Conservation (phyloP, 2,797 vertebrate genomes). For the Phalloptychus januarius region DNA sequence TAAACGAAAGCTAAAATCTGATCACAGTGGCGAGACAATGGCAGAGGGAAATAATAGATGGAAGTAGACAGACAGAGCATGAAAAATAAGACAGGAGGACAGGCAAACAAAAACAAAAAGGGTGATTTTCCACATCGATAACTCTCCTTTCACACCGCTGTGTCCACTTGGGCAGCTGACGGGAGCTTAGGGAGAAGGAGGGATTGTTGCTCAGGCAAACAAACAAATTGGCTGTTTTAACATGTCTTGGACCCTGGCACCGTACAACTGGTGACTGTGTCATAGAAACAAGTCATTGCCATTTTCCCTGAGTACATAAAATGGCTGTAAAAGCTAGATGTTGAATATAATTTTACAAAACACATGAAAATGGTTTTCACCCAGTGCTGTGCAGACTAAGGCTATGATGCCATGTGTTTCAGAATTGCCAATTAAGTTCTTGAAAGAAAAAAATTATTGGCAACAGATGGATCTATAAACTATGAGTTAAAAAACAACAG, state of each 20-base stretch:
- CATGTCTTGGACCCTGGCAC: constrained; percentile 47
- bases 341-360: constrained; percentile 16
- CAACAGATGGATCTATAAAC: not conserved
- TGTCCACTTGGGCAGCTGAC: constrained; percentile 64
- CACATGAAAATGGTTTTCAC: not conserved
- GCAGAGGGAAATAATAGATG: constrained; percentile 30
- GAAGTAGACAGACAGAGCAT: constrained; percentile 28
- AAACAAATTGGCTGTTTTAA: constrained; percentile 68
- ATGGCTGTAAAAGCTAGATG: constrained; percentile 27
- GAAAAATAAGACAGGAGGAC: constrained; percentile 40
- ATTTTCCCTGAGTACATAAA: constrained; percentile 44
- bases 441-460: not conserved
- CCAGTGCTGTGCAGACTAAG: not conserved
- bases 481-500: too few species aligned
- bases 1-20: not conserved
- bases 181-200: constrained; percentile 15
- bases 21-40: constrained; percentile 31
- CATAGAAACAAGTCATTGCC: constrained; percentile 33
- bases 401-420: not conserved
- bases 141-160: constrained; percentile 53
- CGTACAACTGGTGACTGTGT: constrained; percentile 24
- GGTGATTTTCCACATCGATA: constrained; percentile 73
- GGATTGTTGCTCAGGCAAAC: constrained; percentile 65
- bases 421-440: not conserved
- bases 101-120: constrained; percentile 62